Evolutionary conservation across 2,113 vertebrate genomes (phyloP).

Genomic region (Steatornis caripensis): DNA sequence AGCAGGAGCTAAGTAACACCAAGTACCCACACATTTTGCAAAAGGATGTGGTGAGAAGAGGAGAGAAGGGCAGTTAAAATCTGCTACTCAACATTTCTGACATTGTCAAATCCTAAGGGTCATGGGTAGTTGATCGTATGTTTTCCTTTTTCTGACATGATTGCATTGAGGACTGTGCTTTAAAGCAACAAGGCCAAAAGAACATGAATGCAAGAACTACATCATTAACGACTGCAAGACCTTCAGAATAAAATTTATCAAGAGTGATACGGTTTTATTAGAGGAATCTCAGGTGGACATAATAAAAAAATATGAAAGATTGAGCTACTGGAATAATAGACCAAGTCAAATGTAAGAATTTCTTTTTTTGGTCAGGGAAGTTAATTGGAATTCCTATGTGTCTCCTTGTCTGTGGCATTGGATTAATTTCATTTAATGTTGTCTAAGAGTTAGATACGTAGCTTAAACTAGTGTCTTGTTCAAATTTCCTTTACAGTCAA

Average conservation of each 20-base stretch:
- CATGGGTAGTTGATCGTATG: constrained; percentile 63
- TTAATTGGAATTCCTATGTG: background rate
- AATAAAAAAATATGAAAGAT: background rate
- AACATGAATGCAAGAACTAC: background rate
- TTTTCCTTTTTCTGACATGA: constrained; percentile 71
- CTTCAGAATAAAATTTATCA: constrained; percentile 49
- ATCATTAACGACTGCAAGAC: constrained; percentile 50
- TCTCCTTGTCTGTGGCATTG: background rate
- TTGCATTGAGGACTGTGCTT: constrained; percentile 38
- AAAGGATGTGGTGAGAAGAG: background rate
- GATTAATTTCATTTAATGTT: background rate
- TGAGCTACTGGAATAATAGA: background rate
- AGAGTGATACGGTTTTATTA: background rate
- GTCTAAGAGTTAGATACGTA: background rate
- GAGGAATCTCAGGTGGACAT: background rate
- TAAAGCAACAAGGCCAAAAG: constrained; percentile 42
- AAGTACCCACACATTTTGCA: constrained; percentile 27
- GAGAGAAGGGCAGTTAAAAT: constrained; percentile 62
- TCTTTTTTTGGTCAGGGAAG: background rate
- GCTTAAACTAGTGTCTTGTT: background rate
- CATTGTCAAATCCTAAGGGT: constrained; percentile 68
- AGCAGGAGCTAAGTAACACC: constrained; percentile 54
- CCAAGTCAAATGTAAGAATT: background rate
- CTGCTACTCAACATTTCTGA: constrained; percentile 64
- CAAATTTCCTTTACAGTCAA: background rate